Evolutionary conservation across 2,888 invertebrate species (phyloP), one percentile per base, ranked within the genome.

Genomic region (Dusona sp.): DNA sequence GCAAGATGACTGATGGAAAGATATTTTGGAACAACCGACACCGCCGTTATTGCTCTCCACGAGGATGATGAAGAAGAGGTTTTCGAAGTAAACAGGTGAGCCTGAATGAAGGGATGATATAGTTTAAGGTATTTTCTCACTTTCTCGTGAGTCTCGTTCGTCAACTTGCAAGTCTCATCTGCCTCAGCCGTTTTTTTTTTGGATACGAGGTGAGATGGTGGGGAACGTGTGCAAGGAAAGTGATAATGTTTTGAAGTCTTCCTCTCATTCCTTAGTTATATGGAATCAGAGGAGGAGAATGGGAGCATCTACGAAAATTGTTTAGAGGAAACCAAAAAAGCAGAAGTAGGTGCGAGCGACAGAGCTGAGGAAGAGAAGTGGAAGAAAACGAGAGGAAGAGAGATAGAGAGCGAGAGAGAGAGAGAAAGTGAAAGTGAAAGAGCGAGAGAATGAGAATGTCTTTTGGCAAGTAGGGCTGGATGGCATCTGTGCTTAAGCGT

Each of bases 391-490:
- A 57, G 61, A n/a, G 42, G 33, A 45, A 29, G 13, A 45, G n/a
- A 19, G 42, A 33, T 2, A 33, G 48, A 54, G 57, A 19, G 38
- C 9, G 25, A 29, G 13, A 42, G 29, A 16, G 38, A 38, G 57
- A 68, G 29, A 38, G 25, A n/a, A 19, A 42, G 33, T 6, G 57
- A 42, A 13, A 54, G 36, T 29, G 42, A 61, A 22, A 54, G 68
- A 48, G 48, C 19, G 64, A 33, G 72, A 80, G 72, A 81, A 75
- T 48, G 61, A 64, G 89, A 88, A 88, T 90, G 90, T 91, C 89
- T 90, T 91, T 91, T 90, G 90, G 91, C 92, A 90, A 92, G 92
- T 91, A 91, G 89, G 81, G 57, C 61, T 74, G 29, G 78, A 78
- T 90, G 90, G 90, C 91, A 90, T 90, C 90, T 91, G 91, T 88